Percentiles rank a stretch among this genome's conserved stretches.
Evolutionary conservation across 2,797 vertebrate genomes (phyloP).

Genomic region (Sebastolobus alascanus): DNA sequence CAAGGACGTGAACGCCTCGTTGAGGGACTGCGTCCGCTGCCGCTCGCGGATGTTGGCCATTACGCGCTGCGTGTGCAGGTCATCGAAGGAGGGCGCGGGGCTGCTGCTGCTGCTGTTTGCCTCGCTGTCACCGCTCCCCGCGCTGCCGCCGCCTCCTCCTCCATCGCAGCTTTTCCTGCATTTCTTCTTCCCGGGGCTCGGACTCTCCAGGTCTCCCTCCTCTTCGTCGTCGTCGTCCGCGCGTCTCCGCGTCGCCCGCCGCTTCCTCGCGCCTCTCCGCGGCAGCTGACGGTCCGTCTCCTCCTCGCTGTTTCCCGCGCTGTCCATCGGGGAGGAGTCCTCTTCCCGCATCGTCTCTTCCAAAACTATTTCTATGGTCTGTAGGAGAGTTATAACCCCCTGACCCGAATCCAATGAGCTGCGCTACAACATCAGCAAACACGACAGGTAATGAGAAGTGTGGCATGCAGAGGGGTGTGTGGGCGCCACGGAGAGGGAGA

Average conservation of each 20-base stretch:
- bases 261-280: slow-evolving; percentile 79
- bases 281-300: slow-evolving; percentile 89
- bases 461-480: slow-evolving; percentile 30
- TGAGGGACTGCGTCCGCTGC: slow-evolving; percentile 96
- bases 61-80: slow-evolving; percentile 95
- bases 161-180: slow-evolving; percentile 86
- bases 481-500: slow-evolving; percentile 63
- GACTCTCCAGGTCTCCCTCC: slow-evolving; percentile 57
- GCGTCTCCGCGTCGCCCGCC: slow-evolving; percentile 71
- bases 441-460: slow-evolving; percentile 32
- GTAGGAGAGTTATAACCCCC: slow-evolving; percentile 34
- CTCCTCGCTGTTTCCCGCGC: slow-evolving; percentile 96
- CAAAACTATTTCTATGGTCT: slow-evolving; percentile 43
- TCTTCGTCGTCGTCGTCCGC: slow-evolving; percentile 59
- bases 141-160: slow-evolving; percentile 81
- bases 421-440: slow-evolving; percentile 60
- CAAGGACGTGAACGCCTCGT: slow-evolving; percentile 96
- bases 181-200: slow-evolving; percentile 72
- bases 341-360: slow-evolving; percentile 93
- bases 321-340: slow-evolving; percentile 95
- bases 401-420: slow-evolving; percentile 21
- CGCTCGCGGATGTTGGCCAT: slow-evolving; percentile 98
- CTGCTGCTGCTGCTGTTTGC: slow-evolving; percentile 74
- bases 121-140: slow-evolving; percentile 85
- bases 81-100: slow-evolving; percentile 91